Evolutionary conservation across 2,797 vertebrate species (phyloP).

Genomic region (Labroides dimidiatus): DNA sequence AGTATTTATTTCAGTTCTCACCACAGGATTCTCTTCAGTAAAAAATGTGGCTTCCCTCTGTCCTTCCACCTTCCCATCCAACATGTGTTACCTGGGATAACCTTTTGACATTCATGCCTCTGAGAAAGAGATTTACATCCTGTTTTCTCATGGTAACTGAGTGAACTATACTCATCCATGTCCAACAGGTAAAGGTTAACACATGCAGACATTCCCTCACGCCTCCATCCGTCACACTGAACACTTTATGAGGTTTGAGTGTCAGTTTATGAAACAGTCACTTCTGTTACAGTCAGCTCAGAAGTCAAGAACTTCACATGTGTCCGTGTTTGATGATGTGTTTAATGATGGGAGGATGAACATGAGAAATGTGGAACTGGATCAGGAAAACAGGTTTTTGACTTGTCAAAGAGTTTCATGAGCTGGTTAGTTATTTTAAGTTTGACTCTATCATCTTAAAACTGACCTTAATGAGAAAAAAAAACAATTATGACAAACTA

Average conservation of each 20-base stretch:
- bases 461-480: no score
- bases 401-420: no score
- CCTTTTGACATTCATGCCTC: slow-evolving; percentile 43
- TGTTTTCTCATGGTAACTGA: slow-evolving; percentile 38
- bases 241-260: slow-evolving; percentile 15
- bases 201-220: slow-evolving; percentile 48
- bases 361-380: background rate
- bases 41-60: background rate
- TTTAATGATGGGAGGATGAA: background rate
- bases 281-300: slow-evolving; percentile 11
- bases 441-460: no score
- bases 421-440: no score
- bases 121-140: slow-evolving; percentile 47
- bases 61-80: slow-evolving; percentile 13
- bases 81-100: slow-evolving; percentile 47
- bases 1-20: slow-evolving; percentile 24
- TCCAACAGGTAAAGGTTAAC: slow-evolving; percentile 54
- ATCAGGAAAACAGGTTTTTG: no score
- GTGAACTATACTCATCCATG: slow-evolving; percentile 41
- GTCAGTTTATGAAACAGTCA: slow-evolving; percentile 13
- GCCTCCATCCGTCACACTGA: slow-evolving; percentile 30
- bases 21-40: slow-evolving; percentile 10
- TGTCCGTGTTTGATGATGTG: background rate
- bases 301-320: background rate
- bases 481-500: background rate